Evolutionary conservation across 2,113 vertebrate genomes (phyloP), one percentile per base, ranked within the genome.

Genomic region (Hiodon alosoides): DNA sequence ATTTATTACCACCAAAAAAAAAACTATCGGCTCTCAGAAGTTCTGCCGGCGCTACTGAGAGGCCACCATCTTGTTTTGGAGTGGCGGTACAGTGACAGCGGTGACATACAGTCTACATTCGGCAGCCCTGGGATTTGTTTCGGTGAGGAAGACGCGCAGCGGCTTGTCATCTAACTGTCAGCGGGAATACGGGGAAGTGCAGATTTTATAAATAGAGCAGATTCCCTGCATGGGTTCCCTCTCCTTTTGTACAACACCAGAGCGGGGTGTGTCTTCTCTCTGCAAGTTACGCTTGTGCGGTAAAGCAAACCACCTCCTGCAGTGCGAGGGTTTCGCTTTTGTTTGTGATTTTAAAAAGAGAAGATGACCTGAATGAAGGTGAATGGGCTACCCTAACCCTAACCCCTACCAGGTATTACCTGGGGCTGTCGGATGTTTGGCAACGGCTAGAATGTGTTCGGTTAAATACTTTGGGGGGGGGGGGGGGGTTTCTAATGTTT

Each of bases 131-230:
- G 72, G 67, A 76, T 73, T 77, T 70, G 60, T 82, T 76, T 76
- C 46, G 64, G 66, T 76, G 71, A 66, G 51, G 69, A 79, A 75
- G 67, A 78, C 70, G 78, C 31, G 31, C 73, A 79, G 74, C 75
- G 68, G 78, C 78, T 77, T 79, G 78, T 79, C 78, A 79, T 79
- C 71, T 72, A 64, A 67, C 75, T 77, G 78, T 78, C 66, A 65
- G 6, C 2, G 65, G 53, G 76, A 53, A 61, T 58, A 61, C 60
- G 79, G 67, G 14, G 52, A 58, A 61, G 74, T 67, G 53, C 73
- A 51, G 73, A 66, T 74, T 74, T 66, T 74, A 74, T 74, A 74
- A 74, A 74, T 74, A 74, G 73, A 31, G 54, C 13, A 54, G 53
- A 13, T 53, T 46, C 31, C 7, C 52, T 59, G 46, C 67, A 31